A percentile compares a stretch with the other conserved stretches of the same genome.
Conservation (phyloP, 2,797 vertebrate genomes). For the Pampus argenteus region DNA sequence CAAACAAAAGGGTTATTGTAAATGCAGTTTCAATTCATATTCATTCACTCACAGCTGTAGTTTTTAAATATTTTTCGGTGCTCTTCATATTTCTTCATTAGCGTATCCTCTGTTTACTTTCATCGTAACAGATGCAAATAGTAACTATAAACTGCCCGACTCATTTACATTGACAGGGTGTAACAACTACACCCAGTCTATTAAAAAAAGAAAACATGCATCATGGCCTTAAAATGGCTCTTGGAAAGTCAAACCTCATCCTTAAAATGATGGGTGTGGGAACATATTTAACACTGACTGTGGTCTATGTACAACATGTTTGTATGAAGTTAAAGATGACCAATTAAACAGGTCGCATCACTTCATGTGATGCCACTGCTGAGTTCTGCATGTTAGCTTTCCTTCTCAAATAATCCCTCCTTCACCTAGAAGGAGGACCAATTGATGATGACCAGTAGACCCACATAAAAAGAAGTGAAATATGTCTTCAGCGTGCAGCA, state of each 20-base stretch:
- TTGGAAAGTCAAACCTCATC: slow-evolving; percentile 79
- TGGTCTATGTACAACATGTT: slow-evolving; percentile 49
- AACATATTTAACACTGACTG: slow-evolving; percentile 44
- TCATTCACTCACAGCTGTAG: neutral
- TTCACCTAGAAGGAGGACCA: neutral
- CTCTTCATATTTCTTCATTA: neutral
- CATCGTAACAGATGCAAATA: slow-evolving; percentile 28
- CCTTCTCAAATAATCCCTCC: slow-evolving; percentile 1
- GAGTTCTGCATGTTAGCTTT: slow-evolving; percentile 22
- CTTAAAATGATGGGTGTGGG: slow-evolving; percentile 69
- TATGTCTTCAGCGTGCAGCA: slow-evolving; percentile 1
- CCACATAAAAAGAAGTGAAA: neutral
- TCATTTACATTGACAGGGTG: slow-evolving; percentile 61
- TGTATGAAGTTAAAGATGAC: slow-evolving; percentile 42
- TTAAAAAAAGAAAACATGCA: slow-evolving; percentile 67
- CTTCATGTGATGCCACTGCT: slow-evolving; percentile 13
- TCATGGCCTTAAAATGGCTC: slow-evolving; percentile 63
- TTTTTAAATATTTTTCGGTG: neutral
- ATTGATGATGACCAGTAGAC: slow-evolving; percentile 18
- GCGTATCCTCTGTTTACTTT: slow-evolving; percentile 25
- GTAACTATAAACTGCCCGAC: slow-evolving; percentile 32
- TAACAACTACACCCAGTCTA: slow-evolving; percentile 69
- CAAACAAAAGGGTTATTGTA: slow-evolving; percentile 14
- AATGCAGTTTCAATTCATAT: slow-evolving; percentile 4
- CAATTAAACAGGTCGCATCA: slow-evolving; percentile 38